These are phyloP conservation scores for Typhlomys cinereus DNA, from an alignment of 2,113 vertebrate genomes.

Conservation along the genomic window DNA sequence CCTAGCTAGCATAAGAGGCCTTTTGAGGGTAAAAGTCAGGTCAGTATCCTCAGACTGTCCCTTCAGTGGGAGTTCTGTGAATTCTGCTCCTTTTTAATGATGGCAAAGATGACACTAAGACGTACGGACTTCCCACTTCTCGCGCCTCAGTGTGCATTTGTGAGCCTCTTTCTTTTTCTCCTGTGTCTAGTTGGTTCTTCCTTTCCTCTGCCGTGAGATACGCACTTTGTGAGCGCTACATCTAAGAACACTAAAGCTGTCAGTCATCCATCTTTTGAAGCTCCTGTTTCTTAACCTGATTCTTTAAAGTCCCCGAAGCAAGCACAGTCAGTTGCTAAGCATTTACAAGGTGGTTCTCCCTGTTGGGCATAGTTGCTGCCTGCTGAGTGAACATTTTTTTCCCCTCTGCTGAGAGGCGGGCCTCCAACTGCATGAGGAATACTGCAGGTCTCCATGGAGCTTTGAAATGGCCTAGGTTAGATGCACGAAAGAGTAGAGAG, in stretches of 20 bases:
- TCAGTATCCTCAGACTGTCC: not conserved
- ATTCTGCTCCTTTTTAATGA: not conserved
- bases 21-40: not conserved
- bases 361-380: not conserved
- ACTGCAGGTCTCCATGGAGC: too few relatives aligned
- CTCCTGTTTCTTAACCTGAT: not conserved
- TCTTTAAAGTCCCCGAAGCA: conserved; percentile 15
- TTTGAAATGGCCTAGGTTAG: not conserved
- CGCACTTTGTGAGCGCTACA: not conserved
- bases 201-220: not conserved
- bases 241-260: conserved; percentile 1
- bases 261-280: not conserved
- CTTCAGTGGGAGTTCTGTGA: not conserved
- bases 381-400: not conserved
- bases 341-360: not conserved
- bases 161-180: not conserved
- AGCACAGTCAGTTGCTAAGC: not conserved
- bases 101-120: not conserved
- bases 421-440: not conserved
- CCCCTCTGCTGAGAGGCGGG: not conserved
- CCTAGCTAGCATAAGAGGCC: not conserved
- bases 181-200: not conserved
- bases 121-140: not conserved
- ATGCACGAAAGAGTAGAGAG: not conserved
- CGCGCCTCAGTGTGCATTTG: not conserved